phyloP scores from a whole-genome alignment of 2,888 invertebrate species.

The Acanthosepion esculentum region DNA sequence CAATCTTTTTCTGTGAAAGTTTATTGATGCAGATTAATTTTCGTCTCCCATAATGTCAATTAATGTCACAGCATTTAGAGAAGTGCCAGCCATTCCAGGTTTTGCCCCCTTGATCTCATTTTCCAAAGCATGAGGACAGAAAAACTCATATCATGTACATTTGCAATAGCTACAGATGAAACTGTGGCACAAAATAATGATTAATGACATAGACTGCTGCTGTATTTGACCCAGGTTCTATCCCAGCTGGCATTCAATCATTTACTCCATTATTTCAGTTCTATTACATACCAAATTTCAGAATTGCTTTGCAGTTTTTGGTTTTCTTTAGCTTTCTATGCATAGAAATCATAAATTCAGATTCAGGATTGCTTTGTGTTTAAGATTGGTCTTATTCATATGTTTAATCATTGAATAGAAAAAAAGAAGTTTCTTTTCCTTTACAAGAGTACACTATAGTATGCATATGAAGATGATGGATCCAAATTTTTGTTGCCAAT shows the following conservation, averaged over 20 bases:
- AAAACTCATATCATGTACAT: background rate
- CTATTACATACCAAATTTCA: background rate
- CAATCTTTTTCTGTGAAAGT: background rate
- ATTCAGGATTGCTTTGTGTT: too few relatives aligned
- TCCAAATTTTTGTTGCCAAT: too few relatives aligned
- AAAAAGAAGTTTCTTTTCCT: too few relatives aligned
- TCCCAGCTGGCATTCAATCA: background rate
- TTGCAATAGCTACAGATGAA: background rate
- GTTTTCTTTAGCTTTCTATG: too few relatives aligned
- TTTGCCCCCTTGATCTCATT: background rate
- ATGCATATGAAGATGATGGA: too few relatives aligned
- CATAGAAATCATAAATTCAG: too few relatives aligned
- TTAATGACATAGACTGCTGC: background rate
- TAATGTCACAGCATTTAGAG: background rate
- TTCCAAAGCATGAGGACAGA: background rate
- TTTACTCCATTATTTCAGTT: background rate
- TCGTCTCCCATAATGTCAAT: background rate
- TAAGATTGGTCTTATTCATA: too few relatives aligned
- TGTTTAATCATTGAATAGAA: too few relatives aligned
- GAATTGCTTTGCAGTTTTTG: too few relatives aligned
- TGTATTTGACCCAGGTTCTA: background rate
- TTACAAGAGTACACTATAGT: too few relatives aligned
- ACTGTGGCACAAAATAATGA: background rate
- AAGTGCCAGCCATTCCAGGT: background rate
- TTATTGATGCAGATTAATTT: conserved; percentile 33